A percentile compares a stretch with the other conserved stretches of the same genome.
Conservation (phyloP, 2,888 invertebrate species). For the Cryptus armator region DNA sequence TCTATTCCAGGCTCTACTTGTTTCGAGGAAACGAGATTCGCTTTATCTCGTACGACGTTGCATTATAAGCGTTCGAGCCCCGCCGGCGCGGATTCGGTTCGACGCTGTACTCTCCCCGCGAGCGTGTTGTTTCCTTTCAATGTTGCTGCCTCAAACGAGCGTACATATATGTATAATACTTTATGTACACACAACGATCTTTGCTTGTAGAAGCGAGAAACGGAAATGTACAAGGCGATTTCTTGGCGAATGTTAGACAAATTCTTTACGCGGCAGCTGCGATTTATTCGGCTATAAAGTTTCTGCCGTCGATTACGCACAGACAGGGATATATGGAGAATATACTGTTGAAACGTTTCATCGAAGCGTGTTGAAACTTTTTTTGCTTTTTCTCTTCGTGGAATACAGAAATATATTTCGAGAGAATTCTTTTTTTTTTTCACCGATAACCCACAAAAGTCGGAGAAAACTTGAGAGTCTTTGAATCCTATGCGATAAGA, state of each 20-base stretch:
- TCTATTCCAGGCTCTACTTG: conserved; percentile 27
- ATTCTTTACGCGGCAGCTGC: conserved; percentile 30
- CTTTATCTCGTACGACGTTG: conserved; percentile 56
- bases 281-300: conserved; percentile 56
- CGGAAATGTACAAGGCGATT: conserved; percentile 4
- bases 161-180: background rate
- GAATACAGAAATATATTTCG: background rate
- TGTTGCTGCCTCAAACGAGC: conserved; percentile 26
- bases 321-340: background rate
- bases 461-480: background rate
- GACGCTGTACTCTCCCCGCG: conserved; percentile 2
- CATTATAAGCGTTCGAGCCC: conserved; percentile 40
- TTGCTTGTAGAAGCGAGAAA: background rate
- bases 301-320: background rate
- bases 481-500: background rate
- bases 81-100: background rate
- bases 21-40: conserved; percentile 63
- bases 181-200: background rate
- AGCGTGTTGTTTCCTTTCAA: conserved; percentile 40
- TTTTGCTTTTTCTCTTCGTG: background rate
- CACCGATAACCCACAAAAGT: background rate
- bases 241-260: conserved; percentile 6
- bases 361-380: background rate
- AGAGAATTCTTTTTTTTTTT: conserved; percentile 7
- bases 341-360: background rate